Evolutionary conservation across 2,113 vertebrate genomes (phyloP), one percentile per base, ranked within the genome.

Genomic region (Upupa epops): DNA sequence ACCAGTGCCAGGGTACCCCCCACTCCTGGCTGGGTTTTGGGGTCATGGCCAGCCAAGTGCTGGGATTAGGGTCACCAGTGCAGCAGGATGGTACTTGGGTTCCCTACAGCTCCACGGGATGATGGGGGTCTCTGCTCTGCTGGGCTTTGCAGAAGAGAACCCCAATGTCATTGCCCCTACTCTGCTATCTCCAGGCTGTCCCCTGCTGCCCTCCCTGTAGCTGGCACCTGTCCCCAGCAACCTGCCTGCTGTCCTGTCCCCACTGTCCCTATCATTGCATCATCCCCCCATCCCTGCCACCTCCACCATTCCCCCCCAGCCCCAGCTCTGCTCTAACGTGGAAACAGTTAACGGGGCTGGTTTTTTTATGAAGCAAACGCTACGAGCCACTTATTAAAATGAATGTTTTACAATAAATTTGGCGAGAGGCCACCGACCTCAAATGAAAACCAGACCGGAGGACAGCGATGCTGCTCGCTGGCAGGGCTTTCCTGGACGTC

Each of bases 371-470:
- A 56, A 55, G 25, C 51, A 32, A 32, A 3, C 84, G 66, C 93
- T 89, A 87, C 6, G 69, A 96, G 89, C 90, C 92, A 93, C 91
- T 96, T 94, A 96, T 95, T 97, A 94, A 96, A 96, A 96, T 92
- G 90, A 89, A 95, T 94, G 93, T 92, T 96, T 96, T 95, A 92
- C 95, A 87, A 89, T 94, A 89, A 96, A 87, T 85, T 90, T 96
- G 97, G 96, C 96, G 25, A 76, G 59, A 89, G 83, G 92, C 97
- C 97, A 96, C 93, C 70, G 11, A 84, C 90, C 95, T 94, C 82
- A 95, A 96, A 97, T 97, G 94, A 93, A 83, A 97, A 97, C 66
- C 97, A 97, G 96, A 94, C 90, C 0, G 14, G 76, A 94, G 93
- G 88, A 81, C 79, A 48, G 54, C 3, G 55, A 58, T 71, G 89